phyloP scores from a whole-genome alignment of 2,113 vertebrate genomes.

The Sus scrofa region DNA sequence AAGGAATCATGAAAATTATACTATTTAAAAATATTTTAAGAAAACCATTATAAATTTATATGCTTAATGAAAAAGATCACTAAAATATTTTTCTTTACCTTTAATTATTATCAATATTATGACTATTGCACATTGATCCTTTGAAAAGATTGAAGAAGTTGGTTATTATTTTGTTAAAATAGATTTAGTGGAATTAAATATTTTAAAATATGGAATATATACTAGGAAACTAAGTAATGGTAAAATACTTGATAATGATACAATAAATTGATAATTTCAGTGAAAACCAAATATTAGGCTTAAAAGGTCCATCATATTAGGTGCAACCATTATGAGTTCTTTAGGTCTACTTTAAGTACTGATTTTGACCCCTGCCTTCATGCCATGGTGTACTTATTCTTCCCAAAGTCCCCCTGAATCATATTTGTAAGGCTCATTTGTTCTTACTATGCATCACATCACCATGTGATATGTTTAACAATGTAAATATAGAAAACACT shows the following conservation, averaged over 20 bases:
- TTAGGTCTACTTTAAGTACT: background rate
- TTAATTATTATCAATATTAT: constrained; percentile 19
- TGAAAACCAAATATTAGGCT: background rate
- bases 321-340: background rate
- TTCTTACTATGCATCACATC: background rate
- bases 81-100: background rate
- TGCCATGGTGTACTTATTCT: background rate
- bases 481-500: background rate
- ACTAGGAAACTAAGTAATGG: background rate
- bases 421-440: background rate
- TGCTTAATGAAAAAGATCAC: background rate
- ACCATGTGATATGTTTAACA: background rate
- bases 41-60: background rate
- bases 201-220: background rate
- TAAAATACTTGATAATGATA: constrained; percentile 34
- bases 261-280: constrained; percentile 27
- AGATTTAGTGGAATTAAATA: background rate
- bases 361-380: background rate
- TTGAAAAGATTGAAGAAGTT: background rate
- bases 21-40: constrained; percentile 1
- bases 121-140: background rate
- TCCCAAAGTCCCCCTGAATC: background rate
- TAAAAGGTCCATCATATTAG: background rate
- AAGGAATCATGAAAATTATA: background rate
- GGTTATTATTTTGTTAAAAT: background rate